Base-by-base conservation (phyloP, 37 sponge, comb jelly and placozoan species). In the Agelas oroides region DNA sequence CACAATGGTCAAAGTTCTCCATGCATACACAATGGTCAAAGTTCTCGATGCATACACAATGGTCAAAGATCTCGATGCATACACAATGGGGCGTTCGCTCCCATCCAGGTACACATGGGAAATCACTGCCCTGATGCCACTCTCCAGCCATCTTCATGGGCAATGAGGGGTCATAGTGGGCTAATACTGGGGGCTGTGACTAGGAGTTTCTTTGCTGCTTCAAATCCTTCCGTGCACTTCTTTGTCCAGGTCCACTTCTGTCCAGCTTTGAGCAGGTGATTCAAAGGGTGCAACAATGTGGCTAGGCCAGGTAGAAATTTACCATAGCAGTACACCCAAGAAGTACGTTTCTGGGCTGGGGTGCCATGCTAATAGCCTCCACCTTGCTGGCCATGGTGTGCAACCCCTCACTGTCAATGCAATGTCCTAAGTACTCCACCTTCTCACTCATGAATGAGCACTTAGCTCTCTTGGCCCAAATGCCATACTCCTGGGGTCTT, bases 281-380 rank as follows among this genome's bases (percentile, higher is more conserved):
- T 38, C 5, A 87, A 74, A 33, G 88, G 88, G 11, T 58, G 23
- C n/a, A 79, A 36, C 5, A 38, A 0, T 17, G 80, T 34, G 18
- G 88, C 20, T 52, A 87, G n/a, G 59, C 73, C 80, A n/a, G 81
- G 88, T 0, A 87, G 20, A 79, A 87, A 87, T 53, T 79, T 79
- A 23, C 80, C 68, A 67, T 85, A 76, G 23, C 76, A 84, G n/a
- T 11, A 84, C 52, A 0, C 84, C 84, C 33, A 84, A 53, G 39
- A 83, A 84, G 28, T 16, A 67, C 46, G 78, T 86, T 77, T 37
- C 18, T 66, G 23, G 86, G 86, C 24, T 35, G 17, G 0, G 81
- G 88, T 25, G 81, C 81, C 53, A 62, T 36, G 0, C 20, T 12
- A 20, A 87, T 64, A n/a, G 88, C 81, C 23, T 70, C 65, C n/a